Percentiles rank a stretch among this genome's conserved stretches.
Conservation (phyloP, 2,113 vertebrate species). For the Paralichthys olivaceus region DNA sequence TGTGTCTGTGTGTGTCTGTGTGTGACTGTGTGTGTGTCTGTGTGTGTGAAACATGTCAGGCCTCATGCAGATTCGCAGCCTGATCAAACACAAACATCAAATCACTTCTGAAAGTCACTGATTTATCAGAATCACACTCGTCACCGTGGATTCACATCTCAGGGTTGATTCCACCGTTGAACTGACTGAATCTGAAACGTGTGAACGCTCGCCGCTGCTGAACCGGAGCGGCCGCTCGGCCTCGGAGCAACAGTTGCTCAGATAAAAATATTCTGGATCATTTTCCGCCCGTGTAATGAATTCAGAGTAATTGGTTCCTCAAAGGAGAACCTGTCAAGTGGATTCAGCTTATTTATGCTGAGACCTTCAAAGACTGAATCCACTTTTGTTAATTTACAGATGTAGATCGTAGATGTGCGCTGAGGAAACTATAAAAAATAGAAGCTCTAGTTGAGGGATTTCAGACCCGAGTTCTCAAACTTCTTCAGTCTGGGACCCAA, state of each 20-base stretch:
- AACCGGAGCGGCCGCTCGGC: slow-evolving; percentile 24
- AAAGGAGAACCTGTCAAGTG: slow-evolving; percentile 41
- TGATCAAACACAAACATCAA: neutral
- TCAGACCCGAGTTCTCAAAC: slow-evolving; percentile 11
- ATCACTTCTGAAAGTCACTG: neutral
- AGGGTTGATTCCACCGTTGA: neutral
- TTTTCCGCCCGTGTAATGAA: slow-evolving; percentile 39
- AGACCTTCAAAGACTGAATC: slow-evolving; percentile 44
- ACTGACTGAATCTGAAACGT: neutral
- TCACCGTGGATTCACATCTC: neutral
- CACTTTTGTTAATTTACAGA: slow-evolving; percentile 38
- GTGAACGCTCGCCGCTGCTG: neutral
- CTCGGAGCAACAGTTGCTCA: slow-evolving; percentile 24
- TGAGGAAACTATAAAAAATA: slow-evolving; percentile 1
- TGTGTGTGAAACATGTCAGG: neutral
- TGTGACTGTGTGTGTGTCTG: too few relatives aligned
- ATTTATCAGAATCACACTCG: neutral
- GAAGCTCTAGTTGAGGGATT: slow-evolving; percentile 2
- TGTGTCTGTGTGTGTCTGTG: too few relatives aligned
- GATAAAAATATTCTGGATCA: slow-evolving; percentile 51
- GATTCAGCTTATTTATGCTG: slow-evolving; percentile 29
- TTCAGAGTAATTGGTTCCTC: slow-evolving; percentile 58
- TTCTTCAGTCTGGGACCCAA: neutral
- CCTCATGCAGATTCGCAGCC: neutral
- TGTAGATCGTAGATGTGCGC: neutral